Percentiles rank a stretch among this genome's conserved stretches.
Evolutionary conservation across 2,888 invertebrate genomes (phyloP).

Genomic region (Netelia melanura): DNA sequence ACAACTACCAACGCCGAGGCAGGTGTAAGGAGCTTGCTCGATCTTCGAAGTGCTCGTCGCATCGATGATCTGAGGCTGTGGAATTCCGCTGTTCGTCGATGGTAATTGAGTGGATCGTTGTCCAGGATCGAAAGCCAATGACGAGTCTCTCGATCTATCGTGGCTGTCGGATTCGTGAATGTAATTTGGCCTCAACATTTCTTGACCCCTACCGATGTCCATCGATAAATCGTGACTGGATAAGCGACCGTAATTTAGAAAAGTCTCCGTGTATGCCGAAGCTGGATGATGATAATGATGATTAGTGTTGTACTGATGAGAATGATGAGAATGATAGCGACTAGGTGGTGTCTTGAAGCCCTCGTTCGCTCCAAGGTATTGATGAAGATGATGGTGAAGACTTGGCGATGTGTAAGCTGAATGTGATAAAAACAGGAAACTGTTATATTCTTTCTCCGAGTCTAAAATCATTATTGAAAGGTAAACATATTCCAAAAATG

Average conservation of each 20-base stretch:
- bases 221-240: constrained; percentile 76
- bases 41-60: constrained; percentile 77
- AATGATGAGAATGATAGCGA: constrained; percentile 79
- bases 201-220: constrained; percentile 76
- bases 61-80: constrained; percentile 74
- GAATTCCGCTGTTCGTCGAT: constrained; percentile 17
- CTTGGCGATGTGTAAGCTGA: constrained; percentile 80
- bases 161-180: constrained; percentile 72
- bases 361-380: constrained; percentile 81
- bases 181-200: constrained; percentile 72
- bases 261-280: constrained; percentile 78
- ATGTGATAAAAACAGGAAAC: neutral
- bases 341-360: constrained; percentile 79
- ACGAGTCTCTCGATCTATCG: constrained; percentile 71
- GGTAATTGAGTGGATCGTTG: constrained; percentile 60
- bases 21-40: constrained; percentile 80
- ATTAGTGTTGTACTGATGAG: constrained; percentile 78
- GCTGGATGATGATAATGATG: constrained; percentile 76
- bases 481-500: neutral
- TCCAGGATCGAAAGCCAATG: constrained; percentile 64
- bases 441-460: neutral
- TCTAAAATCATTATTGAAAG: neutral
- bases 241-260: constrained; percentile 80
- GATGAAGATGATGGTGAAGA: constrained; percentile 82
- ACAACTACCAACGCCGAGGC: constrained; percentile 81